phyloP scores from a whole-genome alignment of 2,888 invertebrate species.

The Pasiphila rectangulata region DNA sequence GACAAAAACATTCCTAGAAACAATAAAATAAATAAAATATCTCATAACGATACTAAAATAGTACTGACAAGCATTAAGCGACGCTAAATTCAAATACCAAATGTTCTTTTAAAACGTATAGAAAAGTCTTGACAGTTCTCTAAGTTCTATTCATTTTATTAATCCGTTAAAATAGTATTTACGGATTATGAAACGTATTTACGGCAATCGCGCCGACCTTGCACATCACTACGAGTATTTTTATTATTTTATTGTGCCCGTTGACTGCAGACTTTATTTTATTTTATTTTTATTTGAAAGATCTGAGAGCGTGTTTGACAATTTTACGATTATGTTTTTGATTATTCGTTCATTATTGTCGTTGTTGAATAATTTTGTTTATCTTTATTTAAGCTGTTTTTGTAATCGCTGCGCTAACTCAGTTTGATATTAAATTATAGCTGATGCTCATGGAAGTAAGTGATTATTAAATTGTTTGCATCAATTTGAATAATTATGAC shows the following conservation, averaged over 20 bases:
- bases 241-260: constrained; percentile 31
- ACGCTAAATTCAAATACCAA: background rate
- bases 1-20: background rate
- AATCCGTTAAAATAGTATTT: constrained; percentile 37
- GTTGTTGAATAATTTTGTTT: constrained; percentile 23
- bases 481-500: too few relatives aligned
- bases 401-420: constrained; percentile 20
- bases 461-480: too few relatives aligned
- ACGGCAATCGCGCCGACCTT: constrained; percentile 30
- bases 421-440: constrained; percentile 15
- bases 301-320: constrained; percentile 31
- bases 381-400: constrained; percentile 27
- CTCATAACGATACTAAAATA: too few relatives aligned
- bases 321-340: constrained; percentile 32
- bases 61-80: too few relatives aligned
- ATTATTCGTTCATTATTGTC: constrained; percentile 25
- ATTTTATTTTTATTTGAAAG: constrained; percentile 23
- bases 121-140: constrained; percentile 3
- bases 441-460: background rate
- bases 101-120: constrained; percentile 2
- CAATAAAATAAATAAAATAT: background rate
- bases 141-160: constrained; percentile 16
- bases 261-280: constrained; percentile 31
- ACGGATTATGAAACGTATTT: constrained; percentile 33
- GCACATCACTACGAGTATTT: constrained; percentile 34